A percentile compares a stretch with the other conserved stretches of the same genome.
Conservation (phyloP, 2,113 vertebrate species). For the Cyanoliseus patagonus region DNA sequence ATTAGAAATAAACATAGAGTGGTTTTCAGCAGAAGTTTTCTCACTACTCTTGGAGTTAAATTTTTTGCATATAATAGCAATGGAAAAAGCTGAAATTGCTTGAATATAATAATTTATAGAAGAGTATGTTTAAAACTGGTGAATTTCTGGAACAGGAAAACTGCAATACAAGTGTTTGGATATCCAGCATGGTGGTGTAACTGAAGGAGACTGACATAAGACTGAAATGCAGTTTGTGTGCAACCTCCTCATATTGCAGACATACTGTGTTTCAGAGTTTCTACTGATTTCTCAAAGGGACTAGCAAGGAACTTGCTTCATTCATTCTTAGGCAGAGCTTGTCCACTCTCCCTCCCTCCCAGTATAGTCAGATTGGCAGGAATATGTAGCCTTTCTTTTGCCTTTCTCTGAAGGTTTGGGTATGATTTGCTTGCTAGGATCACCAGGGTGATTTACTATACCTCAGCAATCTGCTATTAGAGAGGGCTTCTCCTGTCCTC, state of each 20-base stretch:
- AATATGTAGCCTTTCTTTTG: neutral
- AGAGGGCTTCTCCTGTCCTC: neutral
- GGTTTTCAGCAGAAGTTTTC: neutral
- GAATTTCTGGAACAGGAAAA: neutral
- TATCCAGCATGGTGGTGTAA: neutral
- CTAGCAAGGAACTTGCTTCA: neutral
- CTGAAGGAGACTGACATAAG: neutral
- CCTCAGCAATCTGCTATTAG: neutral
- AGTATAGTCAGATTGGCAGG: neutral
- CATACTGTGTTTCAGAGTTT: neutral
- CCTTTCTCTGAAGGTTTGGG: neutral
- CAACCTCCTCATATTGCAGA: neutral
- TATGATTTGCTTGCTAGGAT: neutral
- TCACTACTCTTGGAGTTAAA: neutral
- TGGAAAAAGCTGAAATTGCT: neutral
- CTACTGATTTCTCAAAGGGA: neutral
- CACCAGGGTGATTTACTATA: neutral
- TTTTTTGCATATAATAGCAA: neutral
- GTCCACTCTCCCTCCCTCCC: neutral
- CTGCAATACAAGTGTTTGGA: neutral
- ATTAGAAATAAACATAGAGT: neutral
- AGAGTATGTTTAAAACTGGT: neutral
- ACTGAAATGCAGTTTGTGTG: neutral
- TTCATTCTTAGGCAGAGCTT: neutral
- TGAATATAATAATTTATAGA: neutral